Base-by-base conservation (phyloP, 2,888 invertebrate species). In the Aspidapion aeneum region DNA sequence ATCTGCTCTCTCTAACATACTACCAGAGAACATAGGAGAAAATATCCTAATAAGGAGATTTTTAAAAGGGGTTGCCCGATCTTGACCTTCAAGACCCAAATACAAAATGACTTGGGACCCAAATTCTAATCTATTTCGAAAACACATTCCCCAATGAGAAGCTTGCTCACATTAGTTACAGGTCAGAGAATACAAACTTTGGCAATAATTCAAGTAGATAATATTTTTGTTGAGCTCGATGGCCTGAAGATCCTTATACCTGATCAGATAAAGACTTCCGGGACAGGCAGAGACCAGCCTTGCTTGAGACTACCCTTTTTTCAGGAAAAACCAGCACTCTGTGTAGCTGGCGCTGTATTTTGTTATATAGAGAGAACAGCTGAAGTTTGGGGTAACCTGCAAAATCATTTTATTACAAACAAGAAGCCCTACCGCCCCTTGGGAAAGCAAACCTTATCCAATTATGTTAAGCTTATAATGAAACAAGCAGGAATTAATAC, bases 201-300 rank as follows among this genome's bases (percentile, higher is more conserved):
- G n/a, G n/a, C n/a, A n/a, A n/a, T n/a, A n/a, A n/a, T n/a, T n/a
- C n/a, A n/a, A n/a, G n/a, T n/a, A n/a, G n/a, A n/a, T n/a, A n/a
- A n/a, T n/a, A n/a, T n/a, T n/a, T n/a, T n/a, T n/a, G n/a, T n/a
- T n/a, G n/a, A n/a, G n/a, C n/a, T n/a, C n/a, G n/a, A n/a, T n/a
- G n/a, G n/a, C n/a, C n/a, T n/a, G n/a, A n/a, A n/a, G n/a, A n/a
- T n/a, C n/a, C n/a, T n/a, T n/a, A n/a, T 63, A 55, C n/a, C 51
- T 7, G 55, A 59, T 17, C 57, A 51, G 22, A 18, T 64, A 22
- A 66, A 64, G 60, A 66, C 60, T 9, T 55, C 66, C 7, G 18
- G 51, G 16, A 57, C 3, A 16, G 56, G 52, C n/a, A 21, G 5
- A 21, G 16, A 35, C 1, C 65, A 68, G 50, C 67, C 66, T 12